These are phyloP conservation scores for Hemistola chrysoprasaria DNA, from an alignment of 2,888 invertebrate species.

Conservation along the genomic window DNA sequence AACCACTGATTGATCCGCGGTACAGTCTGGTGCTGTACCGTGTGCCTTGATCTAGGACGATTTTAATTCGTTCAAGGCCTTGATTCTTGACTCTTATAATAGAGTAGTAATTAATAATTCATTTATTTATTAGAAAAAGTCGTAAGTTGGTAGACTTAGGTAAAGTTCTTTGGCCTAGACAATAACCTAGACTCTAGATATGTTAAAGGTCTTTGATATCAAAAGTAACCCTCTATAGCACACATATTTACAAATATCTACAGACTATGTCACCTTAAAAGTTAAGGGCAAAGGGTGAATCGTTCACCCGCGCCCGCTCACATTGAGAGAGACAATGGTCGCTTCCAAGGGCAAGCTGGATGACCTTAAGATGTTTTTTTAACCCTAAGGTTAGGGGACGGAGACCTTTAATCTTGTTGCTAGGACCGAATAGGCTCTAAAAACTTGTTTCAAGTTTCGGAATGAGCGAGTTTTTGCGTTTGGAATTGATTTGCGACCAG, in stretches of 20 bases:
- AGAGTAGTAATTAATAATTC: no score
- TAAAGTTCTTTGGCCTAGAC: no score
- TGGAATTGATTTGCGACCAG: slow-evolving; percentile 1
- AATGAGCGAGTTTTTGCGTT: slow-evolving; percentile 1
- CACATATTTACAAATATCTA: slow-evolving; percentile 22
- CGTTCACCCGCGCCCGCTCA: slow-evolving; percentile 33
- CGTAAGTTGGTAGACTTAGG: no score
- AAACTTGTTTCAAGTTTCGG: slow-evolving; percentile 9
- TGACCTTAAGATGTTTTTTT: slow-evolving; percentile 46
- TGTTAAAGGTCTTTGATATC: no score
- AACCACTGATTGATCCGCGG: no score
- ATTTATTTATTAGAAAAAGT: no score
- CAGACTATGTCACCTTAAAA: slow-evolving; percentile 38
- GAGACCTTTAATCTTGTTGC: slow-evolving; percentile 30
- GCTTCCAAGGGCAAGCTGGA: slow-evolving; percentile 37
- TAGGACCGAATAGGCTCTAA: slow-evolving; percentile 13
- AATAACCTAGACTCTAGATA: no score
- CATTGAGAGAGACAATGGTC: slow-evolving; percentile 46
- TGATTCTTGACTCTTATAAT: no score
- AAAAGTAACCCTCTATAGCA: no score
- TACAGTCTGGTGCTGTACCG: no score
- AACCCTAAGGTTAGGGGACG: slow-evolving; percentile 35
- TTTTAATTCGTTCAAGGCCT: no score
- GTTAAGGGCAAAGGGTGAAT: slow-evolving; percentile 38
- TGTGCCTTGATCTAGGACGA: no score